phyloP scores from a whole-genome alignment of 1,140 invertebrate genomes.

The Brachionus plicatilis region DNA sequence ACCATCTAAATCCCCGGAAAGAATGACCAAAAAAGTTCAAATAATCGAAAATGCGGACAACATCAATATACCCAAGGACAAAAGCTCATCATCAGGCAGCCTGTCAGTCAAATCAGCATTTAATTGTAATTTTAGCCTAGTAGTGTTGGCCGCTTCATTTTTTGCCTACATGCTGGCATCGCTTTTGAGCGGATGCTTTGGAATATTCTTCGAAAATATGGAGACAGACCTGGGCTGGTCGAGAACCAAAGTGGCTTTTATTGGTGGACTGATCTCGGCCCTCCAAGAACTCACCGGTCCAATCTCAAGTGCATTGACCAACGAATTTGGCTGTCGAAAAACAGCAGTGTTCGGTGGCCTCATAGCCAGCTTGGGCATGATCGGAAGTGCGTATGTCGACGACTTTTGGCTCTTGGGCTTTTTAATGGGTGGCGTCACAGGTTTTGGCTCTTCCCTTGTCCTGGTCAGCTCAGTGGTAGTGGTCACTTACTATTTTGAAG shows the following conservation, averaged over 20 bases:
- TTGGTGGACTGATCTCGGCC: background rate
- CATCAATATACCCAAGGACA: background rate
- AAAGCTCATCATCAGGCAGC: background rate
- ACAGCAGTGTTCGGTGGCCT: slow-evolving; percentile 26
- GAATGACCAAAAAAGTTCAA: background rate
- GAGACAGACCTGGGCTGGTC: slow-evolving; percentile 25
- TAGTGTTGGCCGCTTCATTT: slow-evolving; percentile 17
- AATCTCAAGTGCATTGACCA: slow-evolving; percentile 19
- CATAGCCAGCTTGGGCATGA: background rate
- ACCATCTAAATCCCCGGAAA: background rate
- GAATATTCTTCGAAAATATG: slow-evolving; percentile 37
- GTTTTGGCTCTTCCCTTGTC: slow-evolving; percentile 17
- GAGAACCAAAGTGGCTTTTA: slow-evolving; percentile 20
- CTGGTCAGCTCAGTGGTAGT: slow-evolving; percentile 29
- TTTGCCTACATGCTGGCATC: slow-evolving; percentile 31
- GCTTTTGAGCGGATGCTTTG: slow-evolving; percentile 5
- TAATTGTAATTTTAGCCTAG: slow-evolving; percentile 6
- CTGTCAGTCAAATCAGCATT: background rate
- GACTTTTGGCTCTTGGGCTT: slow-evolving; percentile 3
- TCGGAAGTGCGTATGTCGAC: background rate
- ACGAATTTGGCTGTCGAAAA: slow-evolving; percentile 23
- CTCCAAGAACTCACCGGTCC: slow-evolving; percentile 33
- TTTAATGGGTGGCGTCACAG: slow-evolving; percentile 21
- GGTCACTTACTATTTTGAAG: slow-evolving; percentile 38
- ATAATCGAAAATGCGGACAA: background rate